Conservation (phyloP, 2,113 vertebrate species). For the Catagonus wagneri region DNA sequence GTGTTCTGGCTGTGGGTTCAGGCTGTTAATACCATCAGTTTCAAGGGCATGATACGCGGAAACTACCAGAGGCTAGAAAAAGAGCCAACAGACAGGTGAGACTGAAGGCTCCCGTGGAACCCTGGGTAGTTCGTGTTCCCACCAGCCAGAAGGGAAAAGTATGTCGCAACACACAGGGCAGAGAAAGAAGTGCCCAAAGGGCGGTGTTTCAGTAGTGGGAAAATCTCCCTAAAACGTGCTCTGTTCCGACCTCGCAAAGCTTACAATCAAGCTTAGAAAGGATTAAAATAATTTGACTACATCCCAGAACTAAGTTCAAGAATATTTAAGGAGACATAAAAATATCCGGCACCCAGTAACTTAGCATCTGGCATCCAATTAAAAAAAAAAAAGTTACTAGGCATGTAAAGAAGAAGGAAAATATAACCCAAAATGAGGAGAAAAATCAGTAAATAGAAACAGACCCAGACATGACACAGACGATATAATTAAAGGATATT, state of each 20-base stretch:
- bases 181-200: not conserved
- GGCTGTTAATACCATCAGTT: no score
- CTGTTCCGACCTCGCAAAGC: not conserved
- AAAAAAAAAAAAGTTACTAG: not conserved
- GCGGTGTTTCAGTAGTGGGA: not conserved
- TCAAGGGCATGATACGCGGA: not conserved
- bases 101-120: not conserved
- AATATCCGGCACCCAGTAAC: not conserved
- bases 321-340: conserved; percentile 15
- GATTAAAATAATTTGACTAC: not conserved
- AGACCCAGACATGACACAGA: not conserved
- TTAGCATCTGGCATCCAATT: not conserved
- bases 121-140: not conserved
- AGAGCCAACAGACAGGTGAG: not conserved
- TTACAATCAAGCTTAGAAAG: not conserved
- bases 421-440: not conserved
- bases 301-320: not conserved
- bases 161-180: not conserved
- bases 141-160: not conserved
- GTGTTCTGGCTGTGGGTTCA: no score
- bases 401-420: not conserved
- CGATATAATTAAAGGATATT: not conserved
- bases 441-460: not conserved
- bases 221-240: not conserved
- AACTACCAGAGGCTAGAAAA: not conserved